phyloP scores from a whole-genome alignment of 2,113 vertebrate genomes.

The Lathamus discolor region DNA sequence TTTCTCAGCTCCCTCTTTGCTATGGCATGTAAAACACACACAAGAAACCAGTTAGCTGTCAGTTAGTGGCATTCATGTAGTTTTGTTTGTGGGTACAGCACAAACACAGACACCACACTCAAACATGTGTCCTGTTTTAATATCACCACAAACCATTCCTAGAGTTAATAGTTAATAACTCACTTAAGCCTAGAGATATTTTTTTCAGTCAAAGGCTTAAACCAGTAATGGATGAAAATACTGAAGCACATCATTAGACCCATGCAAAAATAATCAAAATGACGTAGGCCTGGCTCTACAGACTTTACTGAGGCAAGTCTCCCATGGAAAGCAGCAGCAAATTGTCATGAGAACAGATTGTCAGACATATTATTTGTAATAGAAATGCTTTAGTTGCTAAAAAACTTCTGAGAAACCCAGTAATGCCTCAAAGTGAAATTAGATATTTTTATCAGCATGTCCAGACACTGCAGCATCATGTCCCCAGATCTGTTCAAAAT shows the following conservation, averaged over 20 bases:
- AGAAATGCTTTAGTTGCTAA: not conserved
- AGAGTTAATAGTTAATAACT: conserved; percentile 71
- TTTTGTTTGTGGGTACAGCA: conserved; percentile 75
- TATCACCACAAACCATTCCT: conserved; percentile 70
- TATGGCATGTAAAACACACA: conserved; percentile 66
- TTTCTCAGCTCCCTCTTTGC: conserved; percentile 68
- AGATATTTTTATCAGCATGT: conserved; percentile 34
- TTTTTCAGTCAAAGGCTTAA: conserved; percentile 44
- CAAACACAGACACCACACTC: conserved; percentile 71
- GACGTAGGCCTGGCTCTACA: not conserved
- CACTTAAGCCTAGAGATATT: conserved; percentile 40
- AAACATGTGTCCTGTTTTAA: conserved; percentile 74
- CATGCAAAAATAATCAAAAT: conserved; percentile 43
- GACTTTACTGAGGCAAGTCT: not conserved
- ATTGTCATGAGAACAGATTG: not conserved
- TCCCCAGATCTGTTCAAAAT: conserved; percentile 26
- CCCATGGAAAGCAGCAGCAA: conserved; percentile 5
- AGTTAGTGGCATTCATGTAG: conserved; percentile 62
- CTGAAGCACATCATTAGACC: conserved; percentile 43
- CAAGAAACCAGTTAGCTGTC: conserved; percentile 62
- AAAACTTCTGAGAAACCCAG: conserved; percentile 12
- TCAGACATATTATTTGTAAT: not conserved
- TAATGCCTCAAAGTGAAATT: conserved; percentile 30
- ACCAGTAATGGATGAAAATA: conserved; percentile 51
- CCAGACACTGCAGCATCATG: not conserved